These are phyloP conservation scores for Bombylius discolor DNA, from an alignment of 2,888 invertebrate species.

Conservation along the genomic window DNA sequence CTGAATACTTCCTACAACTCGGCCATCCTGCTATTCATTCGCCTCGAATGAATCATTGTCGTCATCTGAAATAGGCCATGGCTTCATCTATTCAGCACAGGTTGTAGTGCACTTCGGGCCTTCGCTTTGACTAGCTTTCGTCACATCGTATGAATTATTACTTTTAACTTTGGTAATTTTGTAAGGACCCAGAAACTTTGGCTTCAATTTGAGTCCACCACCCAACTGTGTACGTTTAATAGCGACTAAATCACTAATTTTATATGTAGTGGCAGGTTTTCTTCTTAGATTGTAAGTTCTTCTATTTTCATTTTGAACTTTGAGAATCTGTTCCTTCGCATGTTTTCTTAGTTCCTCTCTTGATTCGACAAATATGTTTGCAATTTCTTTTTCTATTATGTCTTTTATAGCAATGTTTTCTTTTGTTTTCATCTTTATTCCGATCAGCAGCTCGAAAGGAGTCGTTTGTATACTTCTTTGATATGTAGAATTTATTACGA, in stretches of 20 bases:
- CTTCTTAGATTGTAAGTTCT: constrained; percentile 9
- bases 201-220: constrained; percentile 22
- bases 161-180: constrained; percentile 17
- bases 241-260: constrained; percentile 11
- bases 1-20: constrained; percentile 1
- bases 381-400: constrained; percentile 5
- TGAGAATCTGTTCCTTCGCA: constrained; percentile 10
- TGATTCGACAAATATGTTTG: constrained; percentile 4
- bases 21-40: constrained; percentile 8
- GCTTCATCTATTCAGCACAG: constrained; percentile 9
- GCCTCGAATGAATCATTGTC: constrained; percentile 6
- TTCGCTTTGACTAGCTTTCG: constrained; percentile 11
- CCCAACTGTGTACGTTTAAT: constrained; percentile 28
- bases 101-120: constrained; percentile 6
- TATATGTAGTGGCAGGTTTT: constrained; percentile 6
- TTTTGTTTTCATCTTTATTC: constrained; percentile 16
- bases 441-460: constrained; percentile 19
- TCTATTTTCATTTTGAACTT: constrained; percentile 13
- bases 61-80: constrained; percentile 4
- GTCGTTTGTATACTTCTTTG: constrained; percentile 10
- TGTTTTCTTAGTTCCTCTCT: constrained; percentile 6
- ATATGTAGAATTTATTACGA: constrained; percentile 13
- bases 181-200: constrained; percentile 26
- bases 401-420: constrained; percentile 12
- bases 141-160: constrained; percentile 23